Conservation (phyloP, 23 tunicate genomes). For the Styela plicata region DNA sequence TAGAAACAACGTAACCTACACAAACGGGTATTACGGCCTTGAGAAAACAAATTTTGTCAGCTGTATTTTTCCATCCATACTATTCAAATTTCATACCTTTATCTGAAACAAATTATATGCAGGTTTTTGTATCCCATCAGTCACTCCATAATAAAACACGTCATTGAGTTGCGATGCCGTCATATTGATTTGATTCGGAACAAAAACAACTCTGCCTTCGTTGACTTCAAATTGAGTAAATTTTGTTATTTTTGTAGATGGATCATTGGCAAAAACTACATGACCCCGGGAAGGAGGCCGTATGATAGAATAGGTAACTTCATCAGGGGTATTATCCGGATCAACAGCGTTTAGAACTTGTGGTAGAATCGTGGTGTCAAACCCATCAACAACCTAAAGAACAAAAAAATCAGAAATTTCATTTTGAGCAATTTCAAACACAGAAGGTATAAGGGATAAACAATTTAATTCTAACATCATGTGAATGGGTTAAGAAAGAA, state of each 20-base stretch:
- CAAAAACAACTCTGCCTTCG: constrained; percentile 26
- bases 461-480: no score
- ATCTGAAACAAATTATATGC: constrained; percentile 47
- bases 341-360: constrained; percentile 37
- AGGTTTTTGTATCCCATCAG: constrained; percentile 69
- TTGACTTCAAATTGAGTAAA: constrained; percentile 68
- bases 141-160: constrained; percentile 67
- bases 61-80: no score
- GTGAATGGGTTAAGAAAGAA: no score
- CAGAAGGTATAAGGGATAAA: neutral
- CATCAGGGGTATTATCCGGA: constrained; percentile 56
- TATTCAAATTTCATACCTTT: no score
- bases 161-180: constrained; percentile 38
- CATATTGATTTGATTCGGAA: constrained; percentile 27
- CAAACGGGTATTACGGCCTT: no score
- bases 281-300: constrained; percentile 56
- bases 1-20: no score
- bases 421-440: neutral
- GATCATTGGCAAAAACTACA: neutral
- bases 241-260: neutral
- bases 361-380: constrained; percentile 23
- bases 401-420: no score
- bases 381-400: constrained; percentile 66
- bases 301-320: constrained; percentile 38
- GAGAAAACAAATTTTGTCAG: no score